Evolutionary conservation across 2,888 invertebrate species (phyloP).

Genomic region (Prenolepis imparis): DNA sequence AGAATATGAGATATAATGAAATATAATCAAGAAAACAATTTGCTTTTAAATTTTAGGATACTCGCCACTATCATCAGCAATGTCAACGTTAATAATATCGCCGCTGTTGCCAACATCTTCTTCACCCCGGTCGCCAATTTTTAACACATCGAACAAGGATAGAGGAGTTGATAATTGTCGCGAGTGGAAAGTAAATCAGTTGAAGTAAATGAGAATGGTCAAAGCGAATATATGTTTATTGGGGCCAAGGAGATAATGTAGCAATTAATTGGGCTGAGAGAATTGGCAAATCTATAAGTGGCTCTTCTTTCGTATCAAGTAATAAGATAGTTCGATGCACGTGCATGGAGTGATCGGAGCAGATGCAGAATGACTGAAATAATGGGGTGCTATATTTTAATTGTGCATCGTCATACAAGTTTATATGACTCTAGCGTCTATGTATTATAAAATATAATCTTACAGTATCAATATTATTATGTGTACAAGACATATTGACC

Average conservation of each 20-base stretch:
- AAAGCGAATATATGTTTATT: constrained; percentile 71
- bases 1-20: not conserved
- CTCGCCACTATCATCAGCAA: constrained; percentile 73
- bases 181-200: constrained; percentile 63
- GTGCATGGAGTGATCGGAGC: constrained; percentile 55
- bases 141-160: constrained; percentile 51
- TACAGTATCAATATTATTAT: constrained; percentile 81
- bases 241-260: constrained; percentile 73
- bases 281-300: constrained; percentile 62
- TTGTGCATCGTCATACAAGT: constrained; percentile 83
- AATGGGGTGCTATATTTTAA: constrained; percentile 84
- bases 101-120: constrained; percentile 66
- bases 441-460: constrained; percentile 86
- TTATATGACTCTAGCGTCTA: constrained; percentile 84
- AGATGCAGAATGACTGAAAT: constrained; percentile 80
- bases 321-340: constrained; percentile 62
- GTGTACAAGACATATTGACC: constrained; percentile 82
- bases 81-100: constrained; percentile 71
- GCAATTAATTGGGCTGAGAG: constrained; percentile 63
- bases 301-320: constrained; percentile 64
- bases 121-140: constrained; percentile 58
- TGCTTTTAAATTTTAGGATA: constrained; percentile 66
- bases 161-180: constrained; percentile 40
- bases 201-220: constrained; percentile 72
- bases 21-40: not conserved